Evolutionary conservation across 2,888 invertebrate genomes (phyloP), one percentile per base, ranked within the genome.

Genomic region (Polyploca ridens): DNA sequence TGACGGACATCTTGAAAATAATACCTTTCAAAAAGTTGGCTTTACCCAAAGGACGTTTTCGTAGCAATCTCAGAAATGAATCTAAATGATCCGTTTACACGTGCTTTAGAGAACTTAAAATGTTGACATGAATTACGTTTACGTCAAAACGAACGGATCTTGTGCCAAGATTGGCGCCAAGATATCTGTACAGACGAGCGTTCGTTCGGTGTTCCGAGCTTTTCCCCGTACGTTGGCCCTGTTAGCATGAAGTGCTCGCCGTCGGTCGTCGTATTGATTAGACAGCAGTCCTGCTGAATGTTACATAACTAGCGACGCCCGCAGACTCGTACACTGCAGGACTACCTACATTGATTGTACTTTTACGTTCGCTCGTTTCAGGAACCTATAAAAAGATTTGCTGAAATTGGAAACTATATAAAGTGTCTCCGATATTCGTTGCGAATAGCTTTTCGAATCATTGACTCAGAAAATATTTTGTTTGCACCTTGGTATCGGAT

Each of bases 221-320:
- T 86, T 86, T 82, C 79, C 80, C 78, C 83, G 89, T 90, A 88
- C 91, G 83, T 89, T 89, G 87, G 88, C 88, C 83, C 85, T 85
- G 86, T 83, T 86, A 84, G 84, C 84, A 86, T 83, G 85, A 85
- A 88, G 88, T 87, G 87, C 81, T 84, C 85, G 85, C 78, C 86
- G 83, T 77, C 78, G 54, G 74, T 74, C 72, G 71, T 75, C 75
- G 89, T 93, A 93, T 93, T 89, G 93, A 93, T 93, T 90, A 88
- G 86, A 83, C 86, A 86, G 86, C 86, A 86, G 88, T 86, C 89
- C 88, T 86, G 87, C 88, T 90, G 84, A 84, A 85, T 82, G 89
- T 93, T 93, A 91, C 79, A 84, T 91, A 90, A 91, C 81, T 83
- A 87, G 83, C 83, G 86, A 83, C 86, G 85, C 81, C 83, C 84